Base-by-base conservation (phyloP, 2,113 vertebrate species). In the Micronisus gabar region DNA sequence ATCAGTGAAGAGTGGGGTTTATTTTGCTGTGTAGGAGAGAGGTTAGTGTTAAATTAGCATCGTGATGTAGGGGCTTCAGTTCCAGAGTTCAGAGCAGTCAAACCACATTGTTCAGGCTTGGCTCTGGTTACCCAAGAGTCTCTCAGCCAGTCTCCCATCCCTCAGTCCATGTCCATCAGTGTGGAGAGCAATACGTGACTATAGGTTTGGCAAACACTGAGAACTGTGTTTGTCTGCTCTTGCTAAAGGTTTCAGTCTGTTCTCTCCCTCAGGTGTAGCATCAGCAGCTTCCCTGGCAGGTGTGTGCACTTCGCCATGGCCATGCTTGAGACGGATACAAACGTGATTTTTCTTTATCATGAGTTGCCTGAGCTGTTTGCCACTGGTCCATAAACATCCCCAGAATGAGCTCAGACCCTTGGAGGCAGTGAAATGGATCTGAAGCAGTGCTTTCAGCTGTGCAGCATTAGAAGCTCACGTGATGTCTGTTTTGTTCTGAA, bases 41-140 rank as follows among this genome's bases (percentile, higher is more conserved):
- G 34, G 15, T 43, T 29, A 43, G 11, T 34, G 61, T 23, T 26
- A 13, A 55, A 22, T 6, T 41, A 48, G 22, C 26, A 17, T 47
- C 2, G 0, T 27, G 71, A 30, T 12, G 22, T 18, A 34, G 30
- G 40, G 45, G 26, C 11, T 15, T 48, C 62, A 6, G 47, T 15
- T 61, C 43, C 48, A 18, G 58, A 26, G 41, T 7, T 10, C 11
- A 17, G 59, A 78, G 65, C 38, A 4, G 52, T 27, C 29, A 19
- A 18, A 66, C 14, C 40, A 2, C 0, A 0, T 17, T n/a, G 52
- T 18, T 30, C n/a, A 47, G 34, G 5, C 21, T 17, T 13, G 25
- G 38, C 14, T 67, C 29, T 10, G 17, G 21, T 61, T 23, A 45
- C n/a, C 15, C 40, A 7, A 23, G 40, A 4, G 16, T 26, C n/a